Evolutionary conservation across 2,113 vertebrate species (phyloP), one percentile per base, ranked within the genome.

Genomic region (Strigops habroptila): DNA sequence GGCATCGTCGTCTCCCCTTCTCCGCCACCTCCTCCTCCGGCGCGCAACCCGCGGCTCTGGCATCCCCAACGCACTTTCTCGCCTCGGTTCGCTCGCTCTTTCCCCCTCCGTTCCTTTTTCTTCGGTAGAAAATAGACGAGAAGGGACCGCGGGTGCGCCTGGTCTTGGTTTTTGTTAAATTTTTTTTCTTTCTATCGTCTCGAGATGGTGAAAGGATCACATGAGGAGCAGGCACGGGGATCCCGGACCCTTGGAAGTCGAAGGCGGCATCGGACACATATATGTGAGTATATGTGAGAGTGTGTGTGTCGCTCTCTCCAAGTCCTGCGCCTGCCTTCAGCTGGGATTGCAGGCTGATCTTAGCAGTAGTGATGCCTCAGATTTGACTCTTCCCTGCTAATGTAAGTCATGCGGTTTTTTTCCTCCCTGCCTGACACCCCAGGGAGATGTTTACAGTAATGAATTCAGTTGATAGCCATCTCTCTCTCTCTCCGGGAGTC

Each of bases 361-460:
- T 91, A 97, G 93, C 96, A 80, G 97, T 97, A 98, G 98, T 98
- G 97, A 97, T 96, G 97, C 96, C 97, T 96, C 82, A 88, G 94
- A 91, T 96, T 97, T 86, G 95, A 87, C 80, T 97, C 92, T 97
- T 97, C 95, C 92, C 49, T 91, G 83, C 97, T 97, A 96, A 98
- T 97, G 97, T 95, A 97, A 98, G 97, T 97, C 95, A 96, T 98
- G 96, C 97, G 90, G 96, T 97, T 94, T 94, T 92, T 97, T 97
- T 95, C 90, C 95, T 92, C 95, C 93, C 89, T 94, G 96, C 97
- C 97, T 95, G 97, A 97, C 98, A 97, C 98, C 97, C 98, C 97
- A 92, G 97, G 97, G 97, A 98, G 98, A 98, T 98, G 98, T 97
- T 98, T 98, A 98, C 98, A 97, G 98, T 98, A 98, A 98, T 98